phyloP scores from a whole-genome alignment of 1,140 invertebrate genomes.

The Hyles vespertilio region DNA sequence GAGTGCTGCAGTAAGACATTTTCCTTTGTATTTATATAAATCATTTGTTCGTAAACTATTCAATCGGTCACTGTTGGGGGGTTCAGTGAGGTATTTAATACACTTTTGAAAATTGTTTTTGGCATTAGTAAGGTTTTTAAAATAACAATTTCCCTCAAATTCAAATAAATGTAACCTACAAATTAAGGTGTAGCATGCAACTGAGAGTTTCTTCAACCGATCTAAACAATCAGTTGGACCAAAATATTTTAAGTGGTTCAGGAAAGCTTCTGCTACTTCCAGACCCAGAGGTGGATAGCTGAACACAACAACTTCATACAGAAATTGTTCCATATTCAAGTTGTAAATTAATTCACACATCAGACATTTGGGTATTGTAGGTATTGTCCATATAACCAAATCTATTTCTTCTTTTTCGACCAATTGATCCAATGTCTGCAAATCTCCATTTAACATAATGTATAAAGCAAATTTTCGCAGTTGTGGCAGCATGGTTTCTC shows the following conservation, averaged over 20 bases:
- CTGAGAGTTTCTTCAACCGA: constrained; percentile 38
- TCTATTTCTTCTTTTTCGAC: constrained; percentile 46
- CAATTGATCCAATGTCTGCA: constrained; percentile 41
- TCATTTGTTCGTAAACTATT: constrained; percentile 43
- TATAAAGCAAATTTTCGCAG: constrained; percentile 53
- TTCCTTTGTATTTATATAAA: constrained; percentile 48
- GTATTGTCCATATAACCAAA: constrained; percentile 51
- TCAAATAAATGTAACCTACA: constrained; percentile 46
- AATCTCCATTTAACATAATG: constrained; percentile 54
- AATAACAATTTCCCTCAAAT: constrained; percentile 28
- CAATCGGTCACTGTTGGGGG: constrained; percentile 47
- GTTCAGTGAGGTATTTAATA: constrained; percentile 45
- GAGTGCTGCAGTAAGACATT: constrained; percentile 39
- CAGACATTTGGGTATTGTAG: constrained; percentile 49
- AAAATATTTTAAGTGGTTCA: constrained; percentile 54
- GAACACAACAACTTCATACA: constrained; percentile 52
- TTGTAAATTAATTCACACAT: constrained; percentile 62
- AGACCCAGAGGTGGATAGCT: constrained; percentile 40
- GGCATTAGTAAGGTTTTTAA: constrained; percentile 21
- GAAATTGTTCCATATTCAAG: constrained; percentile 50
- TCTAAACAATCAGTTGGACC: constrained; percentile 40
- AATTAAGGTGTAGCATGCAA: constrained; percentile 44
- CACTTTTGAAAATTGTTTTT: constrained; percentile 47
- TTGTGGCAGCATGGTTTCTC: constrained; percentile 21
- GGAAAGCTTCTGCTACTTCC: constrained; percentile 43